phyloP scores from a whole-genome alignment of 2,888 invertebrate genomes.

The Cryptosula pallasiana region DNA sequence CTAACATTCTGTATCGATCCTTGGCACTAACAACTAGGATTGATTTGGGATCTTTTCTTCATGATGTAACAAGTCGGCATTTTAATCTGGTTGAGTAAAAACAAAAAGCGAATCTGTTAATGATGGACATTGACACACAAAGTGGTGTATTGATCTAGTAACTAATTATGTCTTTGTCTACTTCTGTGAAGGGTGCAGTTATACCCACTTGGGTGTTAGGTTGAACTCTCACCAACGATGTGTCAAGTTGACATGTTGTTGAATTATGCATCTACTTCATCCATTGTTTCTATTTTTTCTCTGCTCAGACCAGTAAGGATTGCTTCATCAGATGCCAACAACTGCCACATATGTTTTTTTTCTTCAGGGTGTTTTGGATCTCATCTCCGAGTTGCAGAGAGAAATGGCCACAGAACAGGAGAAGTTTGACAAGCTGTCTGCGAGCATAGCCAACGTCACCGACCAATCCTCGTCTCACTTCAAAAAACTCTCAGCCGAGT shows the following conservation, averaged over 20 bases:
- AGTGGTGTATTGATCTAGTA: background rate
- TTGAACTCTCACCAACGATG: no score
- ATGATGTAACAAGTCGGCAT: background rate
- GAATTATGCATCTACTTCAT: no score
- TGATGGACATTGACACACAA: background rate
- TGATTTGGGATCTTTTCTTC: background rate
- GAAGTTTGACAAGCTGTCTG: constrained; percentile 48
- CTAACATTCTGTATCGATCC: no score
- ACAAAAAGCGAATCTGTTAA: background rate
- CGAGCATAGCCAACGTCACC: constrained; percentile 38
- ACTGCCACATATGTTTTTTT: no score
- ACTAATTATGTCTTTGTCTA: no score
- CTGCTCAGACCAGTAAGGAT: no score
- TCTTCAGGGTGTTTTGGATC: constrained; percentile 46
- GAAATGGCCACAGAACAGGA: constrained; percentile 53
- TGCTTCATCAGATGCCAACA: no score
- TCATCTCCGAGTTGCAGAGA: constrained; percentile 50
- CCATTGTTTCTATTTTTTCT: background rate
- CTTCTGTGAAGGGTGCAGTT: no score
- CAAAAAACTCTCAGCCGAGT: constrained; percentile 47
- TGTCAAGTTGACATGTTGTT: no score
- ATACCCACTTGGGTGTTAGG: no score
- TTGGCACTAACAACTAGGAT: background rate
- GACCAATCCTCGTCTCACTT: constrained; percentile 43
- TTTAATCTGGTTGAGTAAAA: background rate